A percentile compares a stretch with the other conserved stretches of the same genome.
Conservation (phyloP, 2,888 invertebrate genomes). For the Eristalinus sepulchralis region DNA sequence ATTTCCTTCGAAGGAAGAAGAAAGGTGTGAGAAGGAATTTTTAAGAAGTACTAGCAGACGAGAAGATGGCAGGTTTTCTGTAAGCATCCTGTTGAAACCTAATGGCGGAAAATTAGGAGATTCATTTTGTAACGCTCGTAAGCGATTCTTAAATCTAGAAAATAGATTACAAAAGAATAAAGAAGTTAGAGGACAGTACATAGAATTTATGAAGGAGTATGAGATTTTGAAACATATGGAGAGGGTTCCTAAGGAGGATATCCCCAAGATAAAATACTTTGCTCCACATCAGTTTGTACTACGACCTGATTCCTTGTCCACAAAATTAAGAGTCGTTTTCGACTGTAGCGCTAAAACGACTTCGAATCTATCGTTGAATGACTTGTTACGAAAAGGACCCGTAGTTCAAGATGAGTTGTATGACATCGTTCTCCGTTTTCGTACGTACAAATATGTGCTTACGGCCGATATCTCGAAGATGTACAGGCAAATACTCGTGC, state of each 20-base stretch:
- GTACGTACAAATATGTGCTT: conserved; percentile 53
- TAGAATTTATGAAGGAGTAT: conserved; percentile 23
- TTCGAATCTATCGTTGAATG: conserved; percentile 55
- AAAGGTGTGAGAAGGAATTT: conserved; percentile 5
- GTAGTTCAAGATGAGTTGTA: neutral
- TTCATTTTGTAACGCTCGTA: neutral
- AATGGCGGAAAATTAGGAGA: neutral
- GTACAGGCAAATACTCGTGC: too few relatives aligned
- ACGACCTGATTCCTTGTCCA: too few relatives aligned
- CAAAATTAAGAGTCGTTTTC: too few relatives aligned
- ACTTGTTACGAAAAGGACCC: conserved; percentile 10
- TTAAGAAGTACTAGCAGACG: neutral
- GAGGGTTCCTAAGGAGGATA: too few relatives aligned
- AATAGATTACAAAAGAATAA: neutral
- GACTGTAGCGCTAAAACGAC: conserved; percentile 36
- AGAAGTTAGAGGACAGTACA: neutral
- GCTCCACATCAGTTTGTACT: too few relatives aligned
- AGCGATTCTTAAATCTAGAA: conserved; percentile 5
- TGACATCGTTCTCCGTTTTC: conserved; percentile 53
- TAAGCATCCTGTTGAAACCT: neutral
- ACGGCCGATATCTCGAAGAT: too few relatives aligned
- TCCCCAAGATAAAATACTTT: too few relatives aligned
- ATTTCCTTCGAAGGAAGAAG: too few relatives aligned
- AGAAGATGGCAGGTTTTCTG: conserved; percentile 11
- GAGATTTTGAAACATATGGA: conserved; percentile 15